Evolutionary conservation across 2,113 vertebrate species (phyloP).

Genomic region (Sebastes schlegelii): DNA sequence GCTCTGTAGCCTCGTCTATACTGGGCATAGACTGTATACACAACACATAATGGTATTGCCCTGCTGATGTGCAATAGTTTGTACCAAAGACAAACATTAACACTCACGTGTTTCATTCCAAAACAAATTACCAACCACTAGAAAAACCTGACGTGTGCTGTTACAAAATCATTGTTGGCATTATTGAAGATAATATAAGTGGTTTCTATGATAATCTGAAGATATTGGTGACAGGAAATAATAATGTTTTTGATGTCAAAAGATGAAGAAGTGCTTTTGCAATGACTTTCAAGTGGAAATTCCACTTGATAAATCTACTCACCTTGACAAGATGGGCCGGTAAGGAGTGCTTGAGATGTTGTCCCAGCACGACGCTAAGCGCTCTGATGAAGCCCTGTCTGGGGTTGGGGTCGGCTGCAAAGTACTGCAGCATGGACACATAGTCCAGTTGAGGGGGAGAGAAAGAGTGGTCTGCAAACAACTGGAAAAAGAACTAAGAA

Average conservation of each 20-base stretch:
- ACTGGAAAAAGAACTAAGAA: conserved; percentile 89
- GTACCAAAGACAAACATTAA: neutral
- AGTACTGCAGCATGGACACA: conserved; percentile 89
- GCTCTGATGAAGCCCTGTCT: conserved; percentile 89
- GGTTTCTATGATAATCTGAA: neutral
- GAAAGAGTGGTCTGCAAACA: conserved; percentile 86
- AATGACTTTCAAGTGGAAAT: neutral
- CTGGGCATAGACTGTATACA: conserved; percentile 73
- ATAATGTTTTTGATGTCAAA: neutral
- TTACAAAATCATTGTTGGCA: neutral
- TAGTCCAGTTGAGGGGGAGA: conserved; percentile 85
- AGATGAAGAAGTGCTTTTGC: neutral
- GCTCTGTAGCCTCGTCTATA: conserved; percentile 57
- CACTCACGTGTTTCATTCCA: conserved; percentile 11
- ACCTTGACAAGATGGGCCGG: conserved; percentile 68
- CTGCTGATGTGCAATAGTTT: neutral
- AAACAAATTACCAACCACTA: conserved; percentile 1
- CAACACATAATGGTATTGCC: conserved; percentile 21
- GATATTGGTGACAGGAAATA: neutral
- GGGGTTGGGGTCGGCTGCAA: conserved; percentile 86
- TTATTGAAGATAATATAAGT: neutral
- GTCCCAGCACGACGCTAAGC: conserved; percentile 85
- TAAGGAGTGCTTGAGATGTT: conserved; percentile 66
- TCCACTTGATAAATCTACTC: neutral
- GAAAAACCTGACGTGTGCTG: neutral